A percentile compares a stretch with the other conserved stretches of the same genome.
These are phyloP conservation scores for Notothenia rossii DNA, from an alignment of 2,113 vertebrate genomes.

Conservation along the genomic window DNA sequence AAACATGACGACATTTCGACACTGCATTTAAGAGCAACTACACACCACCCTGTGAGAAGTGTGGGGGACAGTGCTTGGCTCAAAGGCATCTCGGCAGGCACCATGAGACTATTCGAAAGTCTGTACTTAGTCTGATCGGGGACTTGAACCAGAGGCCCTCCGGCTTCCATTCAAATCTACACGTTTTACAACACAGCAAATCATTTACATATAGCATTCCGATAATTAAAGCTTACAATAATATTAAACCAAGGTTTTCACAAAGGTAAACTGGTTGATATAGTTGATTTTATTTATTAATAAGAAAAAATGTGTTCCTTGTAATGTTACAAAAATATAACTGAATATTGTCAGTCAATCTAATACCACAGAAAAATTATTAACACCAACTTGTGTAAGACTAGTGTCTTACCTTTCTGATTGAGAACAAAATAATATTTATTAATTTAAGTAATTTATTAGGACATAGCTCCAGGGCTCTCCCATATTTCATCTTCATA, in stretches of 20 bases:
- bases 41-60: too few species aligned
- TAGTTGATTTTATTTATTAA: conserved; percentile 11
- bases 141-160: too few species aligned
- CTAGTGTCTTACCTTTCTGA: background rate
- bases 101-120: too few species aligned
- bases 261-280: background rate
- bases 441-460: background rate
- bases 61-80: too few species aligned
- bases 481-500: conserved; percentile 80
- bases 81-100: too few species aligned
- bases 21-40: too few species aligned
- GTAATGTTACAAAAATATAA: conserved; percentile 44
- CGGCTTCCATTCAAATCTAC: too few species aligned
- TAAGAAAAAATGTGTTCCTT: background rate
- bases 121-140: too few species aligned
- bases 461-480: conserved; percentile 20
- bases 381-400: background rate
- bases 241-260: background rate
- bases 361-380: background rate
- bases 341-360: conserved; percentile 4
- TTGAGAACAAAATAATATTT: conserved; percentile 4
- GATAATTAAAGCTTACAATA: background rate
- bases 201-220: background rate
- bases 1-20: too few species aligned
- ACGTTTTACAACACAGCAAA: background rate